Conservation (phyloP, 2,888 invertebrate genomes). For the Leptogaster cylindrica region DNA sequence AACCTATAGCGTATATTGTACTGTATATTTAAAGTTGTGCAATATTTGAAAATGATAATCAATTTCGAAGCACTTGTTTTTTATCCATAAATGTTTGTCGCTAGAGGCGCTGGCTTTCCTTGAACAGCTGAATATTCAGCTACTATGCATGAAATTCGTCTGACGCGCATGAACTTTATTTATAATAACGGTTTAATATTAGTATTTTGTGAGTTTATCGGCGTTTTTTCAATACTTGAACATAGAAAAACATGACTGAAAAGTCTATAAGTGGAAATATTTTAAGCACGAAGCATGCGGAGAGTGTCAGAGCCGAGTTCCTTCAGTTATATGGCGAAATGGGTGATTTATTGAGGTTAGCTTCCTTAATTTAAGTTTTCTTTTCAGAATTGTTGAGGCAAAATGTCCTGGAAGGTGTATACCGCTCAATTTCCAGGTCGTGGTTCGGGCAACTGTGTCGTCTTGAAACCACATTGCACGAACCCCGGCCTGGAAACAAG, state of each 20-base stretch:
- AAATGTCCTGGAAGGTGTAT: background rate
- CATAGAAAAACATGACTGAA: too few relatives aligned
- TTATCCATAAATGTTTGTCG: too few relatives aligned
- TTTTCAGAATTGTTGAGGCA: background rate
- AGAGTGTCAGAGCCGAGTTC: slow-evolving; percentile 49
- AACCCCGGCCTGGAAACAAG: slow-evolving; percentile 56
- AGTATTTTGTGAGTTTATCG: slow-evolving; percentile 3
- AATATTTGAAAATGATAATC: too few relatives aligned
- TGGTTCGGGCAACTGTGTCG: slow-evolving; percentile 54
- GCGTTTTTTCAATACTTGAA: too few relatives aligned
- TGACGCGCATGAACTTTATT: slow-evolving; percentile 42
- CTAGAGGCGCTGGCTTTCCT: too few relatives aligned
- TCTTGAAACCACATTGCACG: slow-evolving; percentile 53
- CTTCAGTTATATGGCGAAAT: slow-evolving; percentile 48
- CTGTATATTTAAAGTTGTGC: too few relatives aligned
- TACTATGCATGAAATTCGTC: too few relatives aligned
- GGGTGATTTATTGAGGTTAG: slow-evolving; percentile 52
- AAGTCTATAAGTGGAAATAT: too few relatives aligned
- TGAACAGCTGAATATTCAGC: too few relatives aligned
- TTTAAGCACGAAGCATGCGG: slow-evolving; percentile 40
- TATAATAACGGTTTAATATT: slow-evolving; percentile 42
- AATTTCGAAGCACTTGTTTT: too few relatives aligned
- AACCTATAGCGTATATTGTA: too few relatives aligned
- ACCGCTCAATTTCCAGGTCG: slow-evolving; percentile 49
- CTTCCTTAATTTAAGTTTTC: background rate